Base-by-base conservation (phyloP, 2,888 invertebrate genomes). In the Rotaria sp. region DNA sequence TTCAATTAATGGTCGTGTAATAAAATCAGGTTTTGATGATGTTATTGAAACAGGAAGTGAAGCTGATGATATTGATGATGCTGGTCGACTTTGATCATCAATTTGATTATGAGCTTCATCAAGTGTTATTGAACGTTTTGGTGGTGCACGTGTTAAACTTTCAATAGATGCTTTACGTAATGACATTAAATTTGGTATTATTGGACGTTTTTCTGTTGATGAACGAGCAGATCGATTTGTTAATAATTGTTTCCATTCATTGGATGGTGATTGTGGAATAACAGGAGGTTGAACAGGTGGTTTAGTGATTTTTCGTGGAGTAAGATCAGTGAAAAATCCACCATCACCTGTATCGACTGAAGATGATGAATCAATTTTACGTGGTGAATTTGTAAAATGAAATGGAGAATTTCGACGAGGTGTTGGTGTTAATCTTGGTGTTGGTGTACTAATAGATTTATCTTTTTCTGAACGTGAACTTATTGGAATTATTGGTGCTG, bases 21-120 rank as follows among this genome's bases (percentile, higher is more conserved):
- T 80, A 24, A 35, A 38, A n/a, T 80, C 80, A 41, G 80, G 80
- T 45, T 80, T 80, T 21, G 80, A 80, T 80, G 80, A 80, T n/a
- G 38, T 45, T 13, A 80, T 45, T 45, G 80, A 80, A 45, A 80
- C 80, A 15, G 80, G 80, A 26, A 80, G 45, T 80, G 80, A 80
- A 10, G 80, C 41, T 1, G 80, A 80, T 45, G 80, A 80, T 2
- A 80, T 15, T 7, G 80, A 80, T 26, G 80, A 80, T 26, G 13
- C n/a, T 45, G 80, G 80, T n/a, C 80, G 41, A 45, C 45, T 45
- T 11, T 41, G 38, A 15, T 80, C 80, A 80, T 80, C 80, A 5
- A 80, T 80, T 80, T 80, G 41, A 21, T 80, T 35, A 45, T 45
- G 41, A 15, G 41, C 45, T 45, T 80, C 80, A 10, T 80, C 80